Conservation (phyloP, 2,888 invertebrate species). For the Hetaerina titia region DNA sequence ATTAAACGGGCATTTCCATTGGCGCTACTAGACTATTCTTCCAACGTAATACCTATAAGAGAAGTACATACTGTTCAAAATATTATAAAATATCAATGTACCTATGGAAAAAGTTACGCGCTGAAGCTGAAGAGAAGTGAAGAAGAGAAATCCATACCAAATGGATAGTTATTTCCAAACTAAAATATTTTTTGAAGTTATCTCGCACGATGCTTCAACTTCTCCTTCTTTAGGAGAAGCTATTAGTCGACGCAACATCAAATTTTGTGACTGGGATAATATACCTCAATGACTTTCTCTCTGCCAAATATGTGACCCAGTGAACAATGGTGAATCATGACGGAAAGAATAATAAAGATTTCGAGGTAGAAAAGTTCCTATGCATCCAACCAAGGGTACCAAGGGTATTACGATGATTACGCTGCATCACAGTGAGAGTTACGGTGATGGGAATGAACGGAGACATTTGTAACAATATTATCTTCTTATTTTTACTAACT, state of each 20-base stretch:
- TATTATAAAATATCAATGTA: too few species aligned
- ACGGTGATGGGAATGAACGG: not conserved
- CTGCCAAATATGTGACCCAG: not conserved
- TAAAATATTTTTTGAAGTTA: too few species aligned
- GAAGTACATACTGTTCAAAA: too few species aligned
- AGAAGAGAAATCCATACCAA: too few species aligned
- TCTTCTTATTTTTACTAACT: not conserved
- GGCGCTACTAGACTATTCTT: too few species aligned
- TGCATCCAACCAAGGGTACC: not conserved
- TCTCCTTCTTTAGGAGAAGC: not conserved
- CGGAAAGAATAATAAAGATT: not conserved
- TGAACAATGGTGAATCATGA: not conserved
- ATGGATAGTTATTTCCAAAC: too few species aligned
- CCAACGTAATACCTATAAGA: too few species aligned
- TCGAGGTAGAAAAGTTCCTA: not conserved
- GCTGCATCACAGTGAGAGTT: not conserved
- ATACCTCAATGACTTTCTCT: not conserved
- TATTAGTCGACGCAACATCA: not conserved
- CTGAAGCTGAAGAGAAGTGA: too few species aligned
- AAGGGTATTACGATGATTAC: too few species aligned
- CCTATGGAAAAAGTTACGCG: too few species aligned
- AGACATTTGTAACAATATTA: not conserved
- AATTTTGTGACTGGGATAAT: not conserved
- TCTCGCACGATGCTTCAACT: too few species aligned
- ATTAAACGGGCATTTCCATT: too few species aligned